Base-by-base conservation (phyloP, 2,888 invertebrate species). In the Trilocha varians region DNA sequence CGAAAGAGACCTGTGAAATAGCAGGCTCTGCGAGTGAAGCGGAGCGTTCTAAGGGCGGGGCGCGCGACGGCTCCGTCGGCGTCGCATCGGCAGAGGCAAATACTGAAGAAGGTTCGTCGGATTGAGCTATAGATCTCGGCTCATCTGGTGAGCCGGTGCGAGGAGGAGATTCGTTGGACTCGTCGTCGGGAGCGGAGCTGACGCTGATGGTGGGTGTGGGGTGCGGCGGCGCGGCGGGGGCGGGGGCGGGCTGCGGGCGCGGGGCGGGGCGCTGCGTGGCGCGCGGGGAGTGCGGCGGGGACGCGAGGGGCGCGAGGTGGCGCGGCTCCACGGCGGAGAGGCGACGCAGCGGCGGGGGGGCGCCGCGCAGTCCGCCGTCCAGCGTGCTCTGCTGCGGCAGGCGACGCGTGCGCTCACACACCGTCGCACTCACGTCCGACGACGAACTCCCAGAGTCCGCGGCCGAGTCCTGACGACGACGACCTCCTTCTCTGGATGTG, bases 381-480 rank as follows among this genome's bases (percentile, higher is more conserved):
- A 91, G 77, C 35, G 91, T 91, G 70, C 89, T 89, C 72, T 91
- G 91, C 56, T 91, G 89, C 39, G 88, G 88, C 47, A 92, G 78
- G 33, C 91, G 88, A 46, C 91, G 88, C 54, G 88, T 87, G 55
- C 91, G 80, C 53, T 90, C 65, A 2, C 49, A 90, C 87, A 53
- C 77, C 38, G 88, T 85, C 2, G 78, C 65, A 65, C 91, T 91
- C 48, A 92, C 88, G 67, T 94, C 93, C 14, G 93, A 92, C 9
- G 91, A 91, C n/a, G 91, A 91, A 62, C 90, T 90, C 60, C 89
- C 91, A 13, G 91, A 91, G 70, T 92, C 91, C 36, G 91, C 74
- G 11, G 88, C 79, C 3, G 91, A 91, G 70, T 91, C 91, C 65
- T 91, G 91, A 16, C 91, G 85, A 13, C 89, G 76, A 37, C 74